These are phyloP conservation scores for Phaethornis superciliosus DNA, from an alignment of 2,113 vertebrate genomes.

Conservation along the genomic window DNA sequence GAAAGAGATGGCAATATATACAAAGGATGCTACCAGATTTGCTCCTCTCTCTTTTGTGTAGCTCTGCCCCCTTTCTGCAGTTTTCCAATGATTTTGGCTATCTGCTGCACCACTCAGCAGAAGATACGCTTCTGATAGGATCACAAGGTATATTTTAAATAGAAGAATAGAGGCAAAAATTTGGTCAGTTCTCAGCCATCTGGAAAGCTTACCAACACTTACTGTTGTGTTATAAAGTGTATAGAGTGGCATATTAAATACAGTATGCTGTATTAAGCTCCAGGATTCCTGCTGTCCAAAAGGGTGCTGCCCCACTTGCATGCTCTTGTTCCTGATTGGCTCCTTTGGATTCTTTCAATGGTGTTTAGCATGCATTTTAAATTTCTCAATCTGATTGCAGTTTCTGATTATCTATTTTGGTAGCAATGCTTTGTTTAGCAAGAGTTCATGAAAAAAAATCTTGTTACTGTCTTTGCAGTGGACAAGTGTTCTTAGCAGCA, in stretches of 20 bases:
- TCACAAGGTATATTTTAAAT: constrained; percentile 61
- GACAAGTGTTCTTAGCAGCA: constrained; percentile 42
- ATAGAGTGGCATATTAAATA: constrained; percentile 81
- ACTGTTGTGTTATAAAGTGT: constrained; percentile 64
- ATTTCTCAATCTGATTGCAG: constrained; percentile 66
- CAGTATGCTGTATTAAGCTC: constrained; percentile 58
- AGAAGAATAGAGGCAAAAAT: constrained; percentile 50
- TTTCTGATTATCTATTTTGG: constrained; percentile 64
- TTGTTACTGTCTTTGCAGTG: constrained; percentile 48
- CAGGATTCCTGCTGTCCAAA: constrained; percentile 33
- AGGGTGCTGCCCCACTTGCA: constrained; percentile 65
- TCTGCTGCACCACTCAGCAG: constrained; percentile 63
- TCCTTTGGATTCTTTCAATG: constrained; percentile 61
- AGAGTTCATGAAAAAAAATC: constrained; percentile 45
- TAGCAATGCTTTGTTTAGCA: not conserved
- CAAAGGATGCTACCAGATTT: constrained; percentile 58
- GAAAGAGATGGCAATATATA: constrained; percentile 33
- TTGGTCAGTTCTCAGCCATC: constrained; percentile 49
- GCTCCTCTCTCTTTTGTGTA: constrained; percentile 62
- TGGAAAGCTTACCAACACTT: constrained; percentile 60
- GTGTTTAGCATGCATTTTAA: constrained; percentile 70
- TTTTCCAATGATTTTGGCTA: constrained; percentile 63
- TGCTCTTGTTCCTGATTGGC: constrained; percentile 47
- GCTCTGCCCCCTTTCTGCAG: constrained; percentile 63
- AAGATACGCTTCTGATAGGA: constrained; percentile 50